Conservation (phyloP, 2,113 vertebrate genomes). For the Atrichornis clamosus region DNA sequence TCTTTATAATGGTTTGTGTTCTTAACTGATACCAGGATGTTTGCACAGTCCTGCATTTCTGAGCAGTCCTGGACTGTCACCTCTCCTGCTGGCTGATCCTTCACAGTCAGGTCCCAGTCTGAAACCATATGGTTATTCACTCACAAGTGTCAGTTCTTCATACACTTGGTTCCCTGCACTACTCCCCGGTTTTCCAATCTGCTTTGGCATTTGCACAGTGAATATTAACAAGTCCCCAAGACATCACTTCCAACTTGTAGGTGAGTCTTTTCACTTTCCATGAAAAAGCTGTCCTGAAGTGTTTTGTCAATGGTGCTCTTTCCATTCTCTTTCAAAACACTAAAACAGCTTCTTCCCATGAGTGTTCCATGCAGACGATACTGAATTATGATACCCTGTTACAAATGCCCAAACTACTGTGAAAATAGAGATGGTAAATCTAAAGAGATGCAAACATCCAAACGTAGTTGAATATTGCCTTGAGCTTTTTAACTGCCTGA, state of each 20-base stretch:
- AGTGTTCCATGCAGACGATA: not conserved
- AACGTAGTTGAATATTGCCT: not conserved
- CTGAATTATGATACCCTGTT: not conserved
- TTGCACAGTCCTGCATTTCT: not conserved
- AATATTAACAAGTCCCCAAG: not conserved
- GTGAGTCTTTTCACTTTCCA: not conserved
- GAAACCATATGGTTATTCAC: not conserved
- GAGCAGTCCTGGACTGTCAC: not conserved
- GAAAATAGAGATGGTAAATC: not conserved
- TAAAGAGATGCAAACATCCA: not conserved
- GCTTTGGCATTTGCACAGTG: not conserved
- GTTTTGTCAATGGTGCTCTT: not conserved
- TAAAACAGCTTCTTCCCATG: not conserved
- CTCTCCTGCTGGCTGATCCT: not conserved
- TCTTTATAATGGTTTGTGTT: not conserved
- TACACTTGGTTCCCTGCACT: not conserved
- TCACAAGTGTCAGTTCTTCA: not conserved
- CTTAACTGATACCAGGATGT: too few relatives aligned
- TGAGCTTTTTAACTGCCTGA: not conserved
- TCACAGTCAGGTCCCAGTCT: not conserved
- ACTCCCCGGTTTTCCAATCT: not conserved
- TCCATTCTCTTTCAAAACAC: not conserved
- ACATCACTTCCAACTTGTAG: not conserved
- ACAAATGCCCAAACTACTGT: not conserved
- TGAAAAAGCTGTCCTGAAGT: not conserved